phyloP scores from a whole-genome alignment of 2,113 vertebrate species.

The Trichechus manatus region DNA sequence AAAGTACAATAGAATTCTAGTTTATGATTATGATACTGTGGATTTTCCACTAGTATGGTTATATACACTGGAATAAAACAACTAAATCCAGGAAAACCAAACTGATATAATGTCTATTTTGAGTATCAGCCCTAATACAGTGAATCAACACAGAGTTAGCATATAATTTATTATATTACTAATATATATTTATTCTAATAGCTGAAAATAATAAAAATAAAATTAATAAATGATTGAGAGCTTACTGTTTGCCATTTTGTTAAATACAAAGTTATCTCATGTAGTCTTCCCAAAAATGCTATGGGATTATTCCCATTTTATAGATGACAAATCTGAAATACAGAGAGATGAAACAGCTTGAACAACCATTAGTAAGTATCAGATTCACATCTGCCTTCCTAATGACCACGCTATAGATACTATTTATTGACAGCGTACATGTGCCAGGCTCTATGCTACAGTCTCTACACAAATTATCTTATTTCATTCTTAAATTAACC shows the following conservation, averaged over 20 bases:
- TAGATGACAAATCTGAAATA: slow-evolving; percentile 17
- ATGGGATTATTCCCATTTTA: background rate
- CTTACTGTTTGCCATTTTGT: background rate
- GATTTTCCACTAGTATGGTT: slow-evolving; percentile 13
- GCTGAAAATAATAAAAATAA: background rate
- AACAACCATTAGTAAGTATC: background rate
- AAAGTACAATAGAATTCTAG: slow-evolving; percentile 40
- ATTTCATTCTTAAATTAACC: background rate
- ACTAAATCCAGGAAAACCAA: slow-evolving; percentile 6
- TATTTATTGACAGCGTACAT: too few relatives aligned
- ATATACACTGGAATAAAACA: background rate
- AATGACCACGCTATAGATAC: background rate
- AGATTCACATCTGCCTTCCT: background rate
- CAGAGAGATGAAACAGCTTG: background rate
- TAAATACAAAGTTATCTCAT: background rate
- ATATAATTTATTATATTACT: background rate
- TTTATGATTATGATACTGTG: slow-evolving; percentile 2
- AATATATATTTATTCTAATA: background rate
- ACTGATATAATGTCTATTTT: background rate
- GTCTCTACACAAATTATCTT: background rate
- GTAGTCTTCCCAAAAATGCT: background rate
- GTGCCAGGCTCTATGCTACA: background rate
- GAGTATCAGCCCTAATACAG: background rate
- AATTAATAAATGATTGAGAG: background rate
- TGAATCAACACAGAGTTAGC: background rate